These are phyloP conservation scores for Tetranychus piercei DNA, from an alignment of 2,888 invertebrate species.

Conservation along the genomic window DNA sequence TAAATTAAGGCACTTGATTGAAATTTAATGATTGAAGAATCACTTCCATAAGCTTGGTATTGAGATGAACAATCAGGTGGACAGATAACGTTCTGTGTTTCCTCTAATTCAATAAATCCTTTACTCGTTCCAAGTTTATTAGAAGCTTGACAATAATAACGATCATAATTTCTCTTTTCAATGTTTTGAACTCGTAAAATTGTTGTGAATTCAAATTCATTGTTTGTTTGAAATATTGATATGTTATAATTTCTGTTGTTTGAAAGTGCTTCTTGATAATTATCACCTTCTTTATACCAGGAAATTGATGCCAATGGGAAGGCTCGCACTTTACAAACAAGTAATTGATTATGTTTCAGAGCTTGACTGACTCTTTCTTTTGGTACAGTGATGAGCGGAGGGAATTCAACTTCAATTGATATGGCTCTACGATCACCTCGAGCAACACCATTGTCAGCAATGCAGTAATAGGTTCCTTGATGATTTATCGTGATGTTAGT, in stretches of 20 bases:
- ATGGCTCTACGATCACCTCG: constrained; percentile 12
- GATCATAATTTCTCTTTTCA: constrained; percentile 69
- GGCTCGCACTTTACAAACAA: constrained; percentile 83
- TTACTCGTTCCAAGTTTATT: constrained; percentile 70
- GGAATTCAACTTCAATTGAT: constrained; percentile 47
- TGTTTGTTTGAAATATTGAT: constrained; percentile 73
- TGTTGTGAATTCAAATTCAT: constrained; percentile 57
- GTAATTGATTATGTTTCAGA: constrained; percentile 75
- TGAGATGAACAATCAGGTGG: constrained; percentile 59
- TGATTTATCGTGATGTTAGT: constrained; percentile 62
- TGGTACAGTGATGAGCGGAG: constrained; percentile 55
- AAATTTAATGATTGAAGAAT: background rate
- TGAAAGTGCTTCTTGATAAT: constrained; percentile 43
- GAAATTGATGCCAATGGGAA: constrained; percentile 80
- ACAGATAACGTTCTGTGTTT: constrained; percentile 75
- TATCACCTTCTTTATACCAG: constrained; percentile 58
- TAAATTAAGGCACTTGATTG: background rate
- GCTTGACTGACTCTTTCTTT: constrained; percentile 67
- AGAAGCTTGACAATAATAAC: constrained; percentile 64
- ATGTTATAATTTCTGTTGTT: constrained; percentile 81
- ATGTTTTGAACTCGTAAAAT: constrained; percentile 71
- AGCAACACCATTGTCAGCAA: constrained; percentile 38
- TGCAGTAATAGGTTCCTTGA: constrained; percentile 79
- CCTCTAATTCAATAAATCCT: constrained; percentile 59
- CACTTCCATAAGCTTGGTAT: background rate